Conservation (phyloP, 2,888 invertebrate genomes). For the Epicampocera succincta region DNA sequence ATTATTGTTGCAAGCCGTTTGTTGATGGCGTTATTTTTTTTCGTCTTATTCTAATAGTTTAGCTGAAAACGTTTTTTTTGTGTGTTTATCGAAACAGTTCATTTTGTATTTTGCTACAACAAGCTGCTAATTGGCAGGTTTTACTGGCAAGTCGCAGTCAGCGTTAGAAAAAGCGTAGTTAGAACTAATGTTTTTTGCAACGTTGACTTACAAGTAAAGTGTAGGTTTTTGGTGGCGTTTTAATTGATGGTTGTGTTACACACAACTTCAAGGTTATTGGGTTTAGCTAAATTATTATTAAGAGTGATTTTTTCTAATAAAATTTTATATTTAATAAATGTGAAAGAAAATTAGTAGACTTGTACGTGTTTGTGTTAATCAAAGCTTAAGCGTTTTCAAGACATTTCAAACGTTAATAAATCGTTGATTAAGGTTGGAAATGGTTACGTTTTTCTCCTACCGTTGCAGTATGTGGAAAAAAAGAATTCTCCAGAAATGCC, state of each 20-base stretch:
- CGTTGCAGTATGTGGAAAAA: too few relatives aligned
- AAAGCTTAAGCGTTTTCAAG: neutral
- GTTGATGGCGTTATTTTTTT: conserved; percentile 1
- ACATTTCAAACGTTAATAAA: conserved; percentile 7
- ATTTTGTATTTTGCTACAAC: conserved; percentile 47
- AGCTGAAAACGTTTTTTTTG: conserved; percentile 17
- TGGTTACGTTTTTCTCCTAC: neutral
- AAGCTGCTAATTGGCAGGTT: conserved; percentile 63
- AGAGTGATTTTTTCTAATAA: conserved; percentile 1
- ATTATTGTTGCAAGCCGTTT: conserved; percentile 23
- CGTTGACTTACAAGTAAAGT: conserved; percentile 49
- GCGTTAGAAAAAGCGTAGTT: conserved; percentile 12
- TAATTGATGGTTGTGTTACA: conserved; percentile 65
- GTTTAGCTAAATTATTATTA: conserved; percentile 37
- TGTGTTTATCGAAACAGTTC: conserved; percentile 33
- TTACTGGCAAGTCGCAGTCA: neutral
- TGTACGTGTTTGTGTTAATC: neutral
- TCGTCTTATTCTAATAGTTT: conserved; percentile 35
- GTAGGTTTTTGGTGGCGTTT: conserved; percentile 68
- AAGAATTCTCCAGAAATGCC: too few relatives aligned
- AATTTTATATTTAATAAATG: neutral
- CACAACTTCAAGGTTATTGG: conserved; percentile 63
- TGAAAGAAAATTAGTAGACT: conserved; percentile 17
- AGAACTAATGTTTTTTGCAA: conserved; percentile 22
- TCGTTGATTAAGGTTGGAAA: neutral